Evolutionary conservation across 2,113 vertebrate genomes (phyloP), one percentile per base, ranked within the genome.

Genomic region (Nycticebus coucang): DNA sequence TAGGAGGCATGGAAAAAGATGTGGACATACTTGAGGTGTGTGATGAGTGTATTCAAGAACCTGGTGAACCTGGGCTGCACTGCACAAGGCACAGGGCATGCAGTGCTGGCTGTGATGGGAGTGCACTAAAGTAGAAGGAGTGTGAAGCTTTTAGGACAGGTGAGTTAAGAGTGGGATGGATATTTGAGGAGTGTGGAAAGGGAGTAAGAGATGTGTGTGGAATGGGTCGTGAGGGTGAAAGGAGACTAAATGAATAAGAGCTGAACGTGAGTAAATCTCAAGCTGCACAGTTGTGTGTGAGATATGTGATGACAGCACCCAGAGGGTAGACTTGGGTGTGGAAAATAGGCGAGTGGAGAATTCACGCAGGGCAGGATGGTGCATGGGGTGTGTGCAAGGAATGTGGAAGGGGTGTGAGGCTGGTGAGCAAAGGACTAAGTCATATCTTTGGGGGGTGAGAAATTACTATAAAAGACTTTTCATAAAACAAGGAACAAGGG

Each of bases 341-440:
- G 50, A 62, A 62, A 71, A 19, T 59, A 45, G 21, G 60, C 2
- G 33, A 89, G 37, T 0, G 9, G 60, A 41, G 64, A 62, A 62
- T 4, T 13, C 7, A 0, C 9, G 35, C 7, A 22, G 24, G 5
- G 2, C 5, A n/a, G 26, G 30, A 28, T 4, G 9, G 21, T 15
- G 12, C 2, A 2, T 0, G 60, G 21, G 19, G n/a, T 7, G 0
- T 0, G 22, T 1, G 45, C 30, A 12, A 0, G 8, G 6, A 35
- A n/a, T 1, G 5, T 28, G 9, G 26, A 74, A 71, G 60, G 33
- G 50, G 45, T 5, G 5, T 11, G 68, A 84, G 33, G 24, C 19
- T 77, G 35, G 14, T 64, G 50, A 35, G 66, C 17, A 30, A 82
- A 60, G 4, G 37, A 41, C 62, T 21, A 59, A 87, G 53, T 72